These are phyloP conservation scores for Temnothorax ravouxi DNA, from an alignment of 2,888 invertebrate species.

Conservation along the genomic window DNA sequence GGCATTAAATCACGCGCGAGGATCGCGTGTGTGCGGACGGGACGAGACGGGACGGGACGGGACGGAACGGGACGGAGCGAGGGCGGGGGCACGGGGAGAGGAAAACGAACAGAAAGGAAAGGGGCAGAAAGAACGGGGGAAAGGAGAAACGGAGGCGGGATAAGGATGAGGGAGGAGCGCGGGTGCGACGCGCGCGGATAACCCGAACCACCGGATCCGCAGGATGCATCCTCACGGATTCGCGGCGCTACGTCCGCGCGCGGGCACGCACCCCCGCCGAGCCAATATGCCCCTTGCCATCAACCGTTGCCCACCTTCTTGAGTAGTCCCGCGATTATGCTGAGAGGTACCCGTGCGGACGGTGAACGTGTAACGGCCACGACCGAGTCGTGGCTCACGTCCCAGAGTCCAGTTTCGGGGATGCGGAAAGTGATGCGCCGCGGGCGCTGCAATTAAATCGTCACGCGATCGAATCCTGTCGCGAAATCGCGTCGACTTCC, in stretches of 20 bases:
- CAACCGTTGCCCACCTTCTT: constrained; percentile 83
- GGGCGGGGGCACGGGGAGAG: constrained; percentile 49
- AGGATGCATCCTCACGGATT: constrained; percentile 59
- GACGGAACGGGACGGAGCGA: constrained; percentile 44
- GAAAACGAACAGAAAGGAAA: constrained; percentile 51
- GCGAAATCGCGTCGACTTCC: constrained; percentile 13
- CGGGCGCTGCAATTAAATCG: constrained; percentile 66
- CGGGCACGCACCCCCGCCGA: constrained; percentile 82
- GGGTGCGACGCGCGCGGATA: constrained; percentile 27
- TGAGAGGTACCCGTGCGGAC: constrained; percentile 47
- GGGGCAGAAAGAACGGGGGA: constrained; percentile 30
- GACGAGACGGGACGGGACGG: constrained; percentile 56
- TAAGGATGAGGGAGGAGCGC: constrained; percentile 23
- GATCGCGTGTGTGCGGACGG: constrained; percentile 80
- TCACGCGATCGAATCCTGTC: constrained; percentile 51
- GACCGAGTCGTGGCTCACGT: neutral
- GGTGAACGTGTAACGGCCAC: constrained; percentile 56
- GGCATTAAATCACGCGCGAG: constrained; percentile 85
- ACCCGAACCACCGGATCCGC: constrained; percentile 60
- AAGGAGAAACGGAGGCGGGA: constrained; percentile 36
- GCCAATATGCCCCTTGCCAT: constrained; percentile 84
- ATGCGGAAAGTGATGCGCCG: constrained; percentile 54
- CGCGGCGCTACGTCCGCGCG: constrained; percentile 73
- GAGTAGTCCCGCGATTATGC: constrained; percentile 82
- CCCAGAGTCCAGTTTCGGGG: constrained; percentile 36